phyloP scores from a whole-genome alignment of 1,140 invertebrate species.

The Brachionus plicatilis region DNA sequence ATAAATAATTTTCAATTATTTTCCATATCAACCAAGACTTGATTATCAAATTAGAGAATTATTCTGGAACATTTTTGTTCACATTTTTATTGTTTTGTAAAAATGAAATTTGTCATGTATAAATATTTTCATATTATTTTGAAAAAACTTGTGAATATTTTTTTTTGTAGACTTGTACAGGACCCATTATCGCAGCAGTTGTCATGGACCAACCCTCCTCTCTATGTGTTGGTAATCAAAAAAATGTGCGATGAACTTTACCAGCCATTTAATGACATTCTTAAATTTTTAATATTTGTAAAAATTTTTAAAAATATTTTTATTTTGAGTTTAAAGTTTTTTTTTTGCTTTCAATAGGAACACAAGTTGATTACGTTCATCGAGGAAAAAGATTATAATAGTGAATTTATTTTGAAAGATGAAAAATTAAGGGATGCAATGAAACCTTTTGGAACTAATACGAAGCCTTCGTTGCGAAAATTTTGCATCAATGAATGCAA shows the following conservation, averaged over 20 bases:
- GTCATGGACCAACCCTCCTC: conserved; percentile 26
- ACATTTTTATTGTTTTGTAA: not conserved
- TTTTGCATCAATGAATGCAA: not conserved
- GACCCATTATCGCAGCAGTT: conserved; percentile 35
- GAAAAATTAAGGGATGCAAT: not conserved
- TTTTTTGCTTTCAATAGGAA: not conserved
- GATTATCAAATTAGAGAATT: not conserved
- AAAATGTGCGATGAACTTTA: not conserved
- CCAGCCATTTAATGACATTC: conserved; percentile 4
- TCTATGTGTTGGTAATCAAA: conserved; percentile 22
- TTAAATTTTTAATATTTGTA: conserved; percentile 34
- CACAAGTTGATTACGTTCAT: conserved; percentile 29
- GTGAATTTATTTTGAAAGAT: not conserved
- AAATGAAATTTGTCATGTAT: conserved; percentile 1
- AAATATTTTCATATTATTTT: not conserved
- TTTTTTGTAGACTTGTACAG: conserved; percentile 1
- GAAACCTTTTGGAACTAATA: not conserved
- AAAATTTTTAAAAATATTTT: not conserved
- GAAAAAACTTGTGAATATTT: not conserved
- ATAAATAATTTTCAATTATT: not conserved
- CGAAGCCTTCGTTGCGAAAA: conserved; percentile 2
- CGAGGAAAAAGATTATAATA: conserved; percentile 25
- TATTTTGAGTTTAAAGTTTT: not conserved
- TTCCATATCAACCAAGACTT: not conserved
- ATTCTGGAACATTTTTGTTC: not conserved